A percentile compares a stretch with the other conserved stretches of the same genome.
phyloP scores from a whole-genome alignment of 2,797 vertebrate species.

The Hippoglossus hippoglossus region DNA sequence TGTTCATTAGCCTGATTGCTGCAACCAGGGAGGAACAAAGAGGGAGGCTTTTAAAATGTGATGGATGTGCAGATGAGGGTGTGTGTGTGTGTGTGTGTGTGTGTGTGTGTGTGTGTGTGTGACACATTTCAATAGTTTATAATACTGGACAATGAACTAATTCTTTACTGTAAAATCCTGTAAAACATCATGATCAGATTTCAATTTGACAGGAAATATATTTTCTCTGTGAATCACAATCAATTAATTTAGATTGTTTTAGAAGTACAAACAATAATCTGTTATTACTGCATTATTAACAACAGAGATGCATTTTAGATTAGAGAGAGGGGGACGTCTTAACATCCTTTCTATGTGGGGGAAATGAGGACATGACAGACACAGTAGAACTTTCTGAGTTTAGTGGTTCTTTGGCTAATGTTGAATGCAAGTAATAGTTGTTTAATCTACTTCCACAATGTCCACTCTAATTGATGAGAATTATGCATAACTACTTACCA shows the following conservation, averaged over 20 bases:
- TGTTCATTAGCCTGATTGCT: conserved; percentile 55
- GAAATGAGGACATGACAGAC: background rate
- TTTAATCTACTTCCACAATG: no score
- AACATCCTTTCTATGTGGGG: no score
- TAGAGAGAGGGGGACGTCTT: no score
- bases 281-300: background rate
- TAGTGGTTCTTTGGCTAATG: background rate
- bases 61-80: conserved; percentile 35
- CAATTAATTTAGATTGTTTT: no score
- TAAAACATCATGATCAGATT: background rate
- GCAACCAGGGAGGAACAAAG: conserved; percentile 18
- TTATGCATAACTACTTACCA: background rate
- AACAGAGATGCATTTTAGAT: no score
- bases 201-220: background rate
- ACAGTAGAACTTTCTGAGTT: background rate
- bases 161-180: background rate
- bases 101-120: background rate
- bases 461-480: background rate
- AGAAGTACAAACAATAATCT: background rate
- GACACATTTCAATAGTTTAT: background rate
- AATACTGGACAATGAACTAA: background rate
- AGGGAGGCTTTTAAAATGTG: conserved; percentile 35
- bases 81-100: conserved; percentile 4
- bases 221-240: no score
- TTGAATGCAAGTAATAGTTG: no score